Evolutionary conservation across 2,797 vertebrate species (phyloP).

Genomic region (Moxostoma hubbsi): DNA sequence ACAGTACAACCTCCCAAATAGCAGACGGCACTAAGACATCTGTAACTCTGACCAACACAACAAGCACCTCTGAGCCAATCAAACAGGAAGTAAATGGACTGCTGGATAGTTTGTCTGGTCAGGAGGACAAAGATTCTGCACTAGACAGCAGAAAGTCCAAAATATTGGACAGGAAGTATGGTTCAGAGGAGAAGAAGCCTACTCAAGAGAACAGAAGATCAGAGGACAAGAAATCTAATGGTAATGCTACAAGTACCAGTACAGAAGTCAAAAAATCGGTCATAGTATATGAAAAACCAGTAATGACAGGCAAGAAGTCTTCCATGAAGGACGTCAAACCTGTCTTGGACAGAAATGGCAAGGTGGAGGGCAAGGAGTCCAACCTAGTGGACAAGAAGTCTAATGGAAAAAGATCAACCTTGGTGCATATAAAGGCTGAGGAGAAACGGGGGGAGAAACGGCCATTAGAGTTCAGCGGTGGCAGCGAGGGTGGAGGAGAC

Average conservation of each 20-base stretch:
- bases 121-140: slow-evolving; percentile 76
- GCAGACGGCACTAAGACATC: slow-evolving; percentile 35
- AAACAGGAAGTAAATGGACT: slow-evolving; percentile 49
- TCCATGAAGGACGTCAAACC: slow-evolving; percentile 36
- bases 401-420: slow-evolving; percentile 35
- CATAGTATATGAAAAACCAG: slow-evolving; percentile 12
- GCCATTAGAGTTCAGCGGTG: slow-evolving; percentile 88
- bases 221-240: slow-evolving; percentile 41
- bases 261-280: slow-evolving; percentile 15
- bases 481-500: slow-evolving; percentile 81
- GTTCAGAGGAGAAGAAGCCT: slow-evolving; percentile 74
- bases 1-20: slow-evolving; percentile 33
- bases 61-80: slow-evolving; percentile 75
- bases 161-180: slow-evolving; percentile 39
- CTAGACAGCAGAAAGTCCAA: slow-evolving; percentile 48
- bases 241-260: background rate
- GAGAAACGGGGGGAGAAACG: slow-evolving; percentile 81
- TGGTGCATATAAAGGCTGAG: slow-evolving; percentile 30
- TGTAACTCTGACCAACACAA: slow-evolving; percentile 72
- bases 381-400: slow-evolving; percentile 51
- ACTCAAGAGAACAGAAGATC: slow-evolving; percentile 82
- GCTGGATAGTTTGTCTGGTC: slow-evolving; percentile 52
- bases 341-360: slow-evolving; percentile 51
- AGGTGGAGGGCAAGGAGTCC: slow-evolving; percentile 73
- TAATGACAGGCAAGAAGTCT: slow-evolving; percentile 8